Base-by-base conservation (phyloP, 2,888 invertebrate species). In the Lobophora halterata region DNA sequence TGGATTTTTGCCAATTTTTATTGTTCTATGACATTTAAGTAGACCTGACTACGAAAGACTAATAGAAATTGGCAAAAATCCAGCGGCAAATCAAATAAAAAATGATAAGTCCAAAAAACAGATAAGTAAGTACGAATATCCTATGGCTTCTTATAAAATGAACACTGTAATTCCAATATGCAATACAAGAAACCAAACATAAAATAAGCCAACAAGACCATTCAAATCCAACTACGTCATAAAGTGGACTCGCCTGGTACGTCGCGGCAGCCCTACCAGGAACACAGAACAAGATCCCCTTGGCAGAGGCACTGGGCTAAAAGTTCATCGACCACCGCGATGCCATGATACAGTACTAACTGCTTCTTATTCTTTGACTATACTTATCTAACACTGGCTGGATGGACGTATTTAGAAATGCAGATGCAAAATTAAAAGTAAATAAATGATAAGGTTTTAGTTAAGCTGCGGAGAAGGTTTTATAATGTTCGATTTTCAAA, bases 301-400 rank as follows among this genome's bases (percentile, higher is more conserved):
- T 43, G 33, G 47, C 53, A 34, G 46, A 42, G 48, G 46, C 49
- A 69, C 66, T 71, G 65, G 73, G 75, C 73, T 73, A 72, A 70
- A 72, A 71, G 72, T 65, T 68, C 65, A 65, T 60, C 53, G 67
- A 61, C 75, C 73, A 49, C n/a, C n/a, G n/a, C 49, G 45, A 53
- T 57, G 65, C 64, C 66, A 61, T 50, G 54, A 58, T n/a, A n/a
- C n/a, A n/a, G n/a, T n/a, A n/a, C n/a, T n/a, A n/a, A n/a, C n/a
- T n/a, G n/a, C n/a, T n/a, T n/a, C n/a, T n/a, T n/a, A n/a, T n/a
- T n/a, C n/a, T n/a, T n/a, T n/a, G n/a, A n/a, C n/a, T n/a, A n/a
- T 48, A 52, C 38, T 59, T 63, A 66, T 61, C 58, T 56, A 44
- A 41, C 40, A 33, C 44, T 37, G 40, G 42, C 32, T 34, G 29